A percentile compares a stretch with the other conserved stretches of the same genome.
phyloP scores from a whole-genome alignment of 1,140 invertebrate species.

The Euwallacea fornicatus region DNA sequence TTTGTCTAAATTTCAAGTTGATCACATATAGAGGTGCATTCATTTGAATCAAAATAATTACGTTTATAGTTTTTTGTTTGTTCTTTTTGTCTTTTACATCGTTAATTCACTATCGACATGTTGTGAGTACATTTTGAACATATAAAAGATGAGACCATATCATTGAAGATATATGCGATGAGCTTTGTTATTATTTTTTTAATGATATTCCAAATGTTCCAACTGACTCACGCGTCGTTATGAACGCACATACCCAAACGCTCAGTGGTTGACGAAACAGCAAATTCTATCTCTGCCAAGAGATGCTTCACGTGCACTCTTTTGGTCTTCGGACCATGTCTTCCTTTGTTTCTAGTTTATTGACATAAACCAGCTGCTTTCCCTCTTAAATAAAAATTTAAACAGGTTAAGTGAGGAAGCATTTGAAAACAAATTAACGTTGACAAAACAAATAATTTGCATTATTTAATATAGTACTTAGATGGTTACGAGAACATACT shows the following conservation, averaged over 20 bases:
- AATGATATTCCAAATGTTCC: constrained; percentile 21
- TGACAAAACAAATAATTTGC: neutral
- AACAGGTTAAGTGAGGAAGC: constrained; percentile 3
- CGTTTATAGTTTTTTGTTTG: too few species aligned
- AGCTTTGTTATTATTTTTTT: too few species aligned
- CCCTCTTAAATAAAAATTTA: constrained; percentile 10
- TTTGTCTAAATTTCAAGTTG: too few species aligned
- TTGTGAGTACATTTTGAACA: too few species aligned
- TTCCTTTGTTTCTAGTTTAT: constrained; percentile 2
- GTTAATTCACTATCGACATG: too few species aligned
- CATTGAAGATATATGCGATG: too few species aligned
- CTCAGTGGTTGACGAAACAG: too few species aligned
- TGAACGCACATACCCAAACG: constrained; percentile 16
- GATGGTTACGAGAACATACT: constrained; percentile 16
- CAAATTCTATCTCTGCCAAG: constrained; percentile 10
- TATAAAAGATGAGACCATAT: too few species aligned
- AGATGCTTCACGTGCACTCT: neutral
- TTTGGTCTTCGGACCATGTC: constrained; percentile 5
- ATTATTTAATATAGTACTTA: constrained; percentile 4
- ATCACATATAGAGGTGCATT: too few species aligned
- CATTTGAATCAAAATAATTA: too few species aligned
- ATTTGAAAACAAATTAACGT: neutral
- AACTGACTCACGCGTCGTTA: constrained; percentile 19
- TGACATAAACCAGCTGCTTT: constrained; percentile 1
- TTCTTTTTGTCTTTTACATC: too few species aligned